Percentiles rank a stretch among this genome's conserved stretches.
Evolutionary conservation across 1,140 invertebrate species (phyloP).

Genomic region (Episyrphus balteatus): DNA sequence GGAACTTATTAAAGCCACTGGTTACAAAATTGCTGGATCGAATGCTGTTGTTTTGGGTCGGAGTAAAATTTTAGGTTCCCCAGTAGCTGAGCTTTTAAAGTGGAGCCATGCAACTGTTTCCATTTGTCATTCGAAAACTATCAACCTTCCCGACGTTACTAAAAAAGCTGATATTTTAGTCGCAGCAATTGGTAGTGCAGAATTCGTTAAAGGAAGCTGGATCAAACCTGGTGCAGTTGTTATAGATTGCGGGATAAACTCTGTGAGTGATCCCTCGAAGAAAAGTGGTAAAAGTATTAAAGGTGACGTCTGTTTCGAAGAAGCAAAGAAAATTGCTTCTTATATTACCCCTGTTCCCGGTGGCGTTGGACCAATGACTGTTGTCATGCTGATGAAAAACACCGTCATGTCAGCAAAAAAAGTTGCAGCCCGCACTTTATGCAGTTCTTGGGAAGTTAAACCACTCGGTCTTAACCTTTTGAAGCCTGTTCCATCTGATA

Average conservation of each 20-base stretch:
- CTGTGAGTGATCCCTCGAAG: constrained; percentile 77
- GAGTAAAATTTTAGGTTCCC: constrained; percentile 96
- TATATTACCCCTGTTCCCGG: constrained; percentile 96
- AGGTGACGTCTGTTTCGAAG: constrained; percentile 87
- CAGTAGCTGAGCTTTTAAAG: constrained; percentile 85
- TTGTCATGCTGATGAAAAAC: constrained; percentile 95
- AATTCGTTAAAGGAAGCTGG: constrained; percentile 92
- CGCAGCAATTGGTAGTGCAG: constrained; percentile 83
- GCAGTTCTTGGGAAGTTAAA: constrained; percentile 52
- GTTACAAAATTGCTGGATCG: constrained; percentile 69
- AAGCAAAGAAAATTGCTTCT: constrained; percentile 66
- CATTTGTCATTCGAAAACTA: constrained; percentile 91
- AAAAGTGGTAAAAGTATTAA: constrained; percentile 75
- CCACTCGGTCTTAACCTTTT: constrained; percentile 46
- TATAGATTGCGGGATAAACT: constrained; percentile 98
- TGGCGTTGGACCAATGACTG: constrained; percentile 97
- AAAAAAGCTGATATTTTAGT: constrained; percentile 87
- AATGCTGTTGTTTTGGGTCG: constrained; percentile 89
- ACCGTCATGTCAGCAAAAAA: constrained; percentile 74
- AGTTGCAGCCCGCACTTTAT: constrained; percentile 44
- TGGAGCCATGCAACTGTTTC: constrained; percentile 97
- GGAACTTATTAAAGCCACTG: constrained; percentile 78
- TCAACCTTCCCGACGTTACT: constrained; percentile 69
- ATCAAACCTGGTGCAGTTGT: constrained; percentile 96
- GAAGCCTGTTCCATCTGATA: constrained; percentile 75